These are phyloP conservation scores for Acronicta alni DNA, from an alignment of 2,888 invertebrate genomes.

Conservation along the genomic window DNA sequence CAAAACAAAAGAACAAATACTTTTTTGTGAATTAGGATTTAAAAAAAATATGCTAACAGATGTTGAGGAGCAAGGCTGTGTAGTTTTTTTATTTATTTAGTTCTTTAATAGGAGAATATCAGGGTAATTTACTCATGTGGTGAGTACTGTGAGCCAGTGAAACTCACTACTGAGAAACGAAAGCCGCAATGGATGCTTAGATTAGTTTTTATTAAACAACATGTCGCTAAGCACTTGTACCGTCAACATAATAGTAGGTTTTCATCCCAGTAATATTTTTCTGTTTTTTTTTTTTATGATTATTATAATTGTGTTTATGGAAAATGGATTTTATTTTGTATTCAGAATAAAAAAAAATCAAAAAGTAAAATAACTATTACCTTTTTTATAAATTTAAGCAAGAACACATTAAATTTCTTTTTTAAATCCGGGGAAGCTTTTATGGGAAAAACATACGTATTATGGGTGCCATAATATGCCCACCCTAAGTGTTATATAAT, in stretches of 20 bases:
- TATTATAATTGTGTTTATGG: too few species aligned
- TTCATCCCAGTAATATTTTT: neutral
- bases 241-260: conserved; percentile 30
- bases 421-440: conserved; percentile 12
- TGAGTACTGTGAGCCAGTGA: conserved; percentile 64
- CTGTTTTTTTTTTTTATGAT: too few species aligned
- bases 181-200: conserved; percentile 66
- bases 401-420: neutral
- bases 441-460: conserved; percentile 19
- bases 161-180: conserved; percentile 75
- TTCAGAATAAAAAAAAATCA: too few species aligned
- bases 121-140: conserved; percentile 69
- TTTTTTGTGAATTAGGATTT: too few species aligned
- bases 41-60: too few species aligned
- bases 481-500: conserved; percentile 36
- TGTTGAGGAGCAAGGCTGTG: too few species aligned
- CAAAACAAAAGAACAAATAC: too few species aligned
- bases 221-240: conserved; percentile 54
- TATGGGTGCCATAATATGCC: conserved; percentile 16
- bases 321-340: too few species aligned
- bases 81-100: too few species aligned
- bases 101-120: conserved; percentile 57
- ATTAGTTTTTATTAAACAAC: conserved; percentile 66
- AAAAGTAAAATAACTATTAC: too few species aligned
- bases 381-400: neutral